These are phyloP conservation scores for Apantesis nais DNA, from an alignment of 2,888 invertebrate genomes.

Conservation along the genomic window DNA sequence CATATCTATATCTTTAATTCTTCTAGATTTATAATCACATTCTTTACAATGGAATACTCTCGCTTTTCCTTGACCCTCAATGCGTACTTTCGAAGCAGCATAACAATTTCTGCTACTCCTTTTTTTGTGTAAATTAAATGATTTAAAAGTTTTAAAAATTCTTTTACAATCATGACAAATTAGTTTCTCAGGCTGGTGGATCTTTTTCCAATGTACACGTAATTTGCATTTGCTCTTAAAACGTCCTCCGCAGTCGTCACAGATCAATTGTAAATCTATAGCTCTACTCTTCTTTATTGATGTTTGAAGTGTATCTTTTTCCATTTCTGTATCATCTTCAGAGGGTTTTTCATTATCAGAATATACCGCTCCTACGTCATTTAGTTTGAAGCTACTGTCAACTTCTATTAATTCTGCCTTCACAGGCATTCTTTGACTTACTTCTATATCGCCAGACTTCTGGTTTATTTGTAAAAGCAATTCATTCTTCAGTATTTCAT, in stretches of 20 bases:
- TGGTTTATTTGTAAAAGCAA: slow-evolving; percentile 8
- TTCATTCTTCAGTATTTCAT: slow-evolving; percentile 50
- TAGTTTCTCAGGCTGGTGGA: slow-evolving; percentile 45
- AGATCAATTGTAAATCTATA: slow-evolving; percentile 35
- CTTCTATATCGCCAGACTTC: neutral
- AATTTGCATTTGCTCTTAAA: slow-evolving; percentile 61
- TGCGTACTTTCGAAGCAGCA: slow-evolving; percentile 44
- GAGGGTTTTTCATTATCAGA: neutral
- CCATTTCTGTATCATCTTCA: neutral
- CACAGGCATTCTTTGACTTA: neutral
- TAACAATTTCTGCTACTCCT: slow-evolving; percentile 48
- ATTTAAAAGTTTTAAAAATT: slow-evolving; percentile 58
- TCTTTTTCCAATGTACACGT: slow-evolving; percentile 58
- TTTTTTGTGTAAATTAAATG: slow-evolving; percentile 57
- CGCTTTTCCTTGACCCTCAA: slow-evolving; percentile 61
- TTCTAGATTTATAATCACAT: slow-evolving; percentile 62
- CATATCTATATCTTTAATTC: slow-evolving; percentile 60
- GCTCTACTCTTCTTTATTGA: slow-evolving; percentile 22
- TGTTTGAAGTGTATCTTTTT: neutral
- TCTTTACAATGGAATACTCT: slow-evolving; percentile 55
- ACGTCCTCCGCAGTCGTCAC: slow-evolving; percentile 52
- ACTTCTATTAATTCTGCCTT: slow-evolving; percentile 15
- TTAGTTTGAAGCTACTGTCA: slow-evolving; percentile 1
- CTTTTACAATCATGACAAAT: slow-evolving; percentile 54
- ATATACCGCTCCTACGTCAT: neutral